These are phyloP conservation scores for Petrophora chlorosata DNA, from an alignment of 2,888 invertebrate genomes.

Conservation along the genomic window DNA sequence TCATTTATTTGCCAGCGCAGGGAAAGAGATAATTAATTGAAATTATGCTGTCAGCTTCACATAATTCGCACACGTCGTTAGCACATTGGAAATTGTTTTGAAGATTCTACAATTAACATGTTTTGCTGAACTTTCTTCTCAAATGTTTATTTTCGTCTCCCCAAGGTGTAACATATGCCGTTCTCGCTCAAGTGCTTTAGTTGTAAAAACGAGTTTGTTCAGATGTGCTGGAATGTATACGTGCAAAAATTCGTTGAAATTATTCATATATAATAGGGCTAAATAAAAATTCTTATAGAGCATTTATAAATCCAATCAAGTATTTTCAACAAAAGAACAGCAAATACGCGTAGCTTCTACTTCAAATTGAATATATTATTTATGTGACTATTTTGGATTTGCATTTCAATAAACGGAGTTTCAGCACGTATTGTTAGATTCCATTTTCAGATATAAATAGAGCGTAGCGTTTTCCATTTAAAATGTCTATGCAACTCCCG, in stretches of 20 bases:
- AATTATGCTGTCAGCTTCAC: slow-evolving; percentile 63
- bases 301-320: too few relatives aligned
- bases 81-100: slow-evolving; percentile 36
- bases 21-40: slow-evolving; percentile 74
- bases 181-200: too few relatives aligned
- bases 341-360: not conserved
- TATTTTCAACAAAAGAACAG: not conserved
- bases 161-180: too few relatives aligned
- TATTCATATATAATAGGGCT: too few relatives aligned
- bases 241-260: too few relatives aligned
- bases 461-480: slow-evolving; percentile 10
- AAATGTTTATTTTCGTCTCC: slow-evolving; percentile 1
- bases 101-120: slow-evolving; percentile 24
- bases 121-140: slow-evolving; percentile 11
- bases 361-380: not conserved
- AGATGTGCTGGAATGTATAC: too few relatives aligned
- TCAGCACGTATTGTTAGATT: slow-evolving; percentile 8
- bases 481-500: slow-evolving; percentile 10
- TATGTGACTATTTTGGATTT: not conserved
- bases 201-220: too few relatives aligned
- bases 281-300: too few relatives aligned
- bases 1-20: slow-evolving; percentile 69
- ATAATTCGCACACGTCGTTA: slow-evolving; percentile 48
- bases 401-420: slow-evolving; percentile 4
- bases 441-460: slow-evolving; percentile 9